Base-by-base conservation (phyloP, 2,113 vertebrate species). In the Actinemys pallida region DNA sequence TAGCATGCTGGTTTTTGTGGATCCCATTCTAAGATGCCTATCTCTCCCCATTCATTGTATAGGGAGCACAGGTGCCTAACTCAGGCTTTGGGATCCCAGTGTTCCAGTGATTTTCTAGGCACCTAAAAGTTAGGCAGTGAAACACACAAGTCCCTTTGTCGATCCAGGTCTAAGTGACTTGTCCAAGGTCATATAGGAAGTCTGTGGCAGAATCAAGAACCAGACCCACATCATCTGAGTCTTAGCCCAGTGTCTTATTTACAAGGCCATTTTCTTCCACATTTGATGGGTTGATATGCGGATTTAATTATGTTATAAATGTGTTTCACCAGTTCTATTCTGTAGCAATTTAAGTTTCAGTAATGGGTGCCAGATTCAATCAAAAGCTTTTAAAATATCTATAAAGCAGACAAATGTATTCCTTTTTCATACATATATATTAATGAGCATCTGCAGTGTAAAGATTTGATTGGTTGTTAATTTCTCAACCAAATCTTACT, bases 151-250 rank as follows among this genome's bases (percentile, higher is more conserved):
- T 35, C 29, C 9, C 57, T 59, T 31, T 59, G 57, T 12, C 12
- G 11, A 59, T 90, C 81, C 84, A 52, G 39, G 14, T 72, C 31
- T 94, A 35, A 89, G 22, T 89, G 85, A 96, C 72, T 92, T 92
- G 35, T 92, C 91, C 81, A 90, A 94, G 81, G 78, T 88, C 81
- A 83, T 0, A 75, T 49, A 85, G 90, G 19, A 90, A n/a, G 62
- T 69, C 31, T 69, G 35, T n/a, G 16, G 24, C 72, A 76, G 72
- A 76, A 45, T 10, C 39, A 45, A 39, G 24, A 45, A 45, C 39
- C 25, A 47, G 45, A 78, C 24, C 24, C 11, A 29, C 7, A 27
- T 78, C 42, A 47, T 7, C 42, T 25, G 42, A 47, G 22, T 47
- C 42, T 47, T 47, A 78, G 75, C 24, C 69, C 20, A 76, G 42